Evolutionary conservation across 1,140 invertebrate genomes (phyloP).

Genomic region (Subanguina moxae): DNA sequence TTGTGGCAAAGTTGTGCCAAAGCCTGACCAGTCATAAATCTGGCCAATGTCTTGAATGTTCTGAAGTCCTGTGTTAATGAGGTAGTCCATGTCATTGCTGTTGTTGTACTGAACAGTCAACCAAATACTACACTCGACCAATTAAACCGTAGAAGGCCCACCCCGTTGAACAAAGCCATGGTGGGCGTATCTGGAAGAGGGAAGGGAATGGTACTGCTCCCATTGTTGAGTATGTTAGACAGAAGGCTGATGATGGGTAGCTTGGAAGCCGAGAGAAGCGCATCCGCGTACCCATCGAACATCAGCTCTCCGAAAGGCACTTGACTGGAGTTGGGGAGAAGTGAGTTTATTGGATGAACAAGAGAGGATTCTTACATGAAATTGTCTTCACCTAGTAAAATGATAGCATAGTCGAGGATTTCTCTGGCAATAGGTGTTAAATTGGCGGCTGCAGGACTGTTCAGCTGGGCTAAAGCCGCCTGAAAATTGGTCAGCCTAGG

Average conservation of each 20-base stretch:
- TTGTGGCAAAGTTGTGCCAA: neutral
- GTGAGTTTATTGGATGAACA: neutral
- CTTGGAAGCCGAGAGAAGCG: slow-evolving; percentile 7
- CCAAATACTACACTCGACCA: neutral
- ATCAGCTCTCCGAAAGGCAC: slow-evolving; percentile 22
- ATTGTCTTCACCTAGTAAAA: slow-evolving; percentile 2
- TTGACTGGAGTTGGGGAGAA: neutral
- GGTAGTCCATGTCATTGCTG: slow-evolving; percentile 25
- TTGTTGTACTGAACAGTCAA: slow-evolving; percentile 19
- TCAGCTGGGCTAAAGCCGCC: neutral
- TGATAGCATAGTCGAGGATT: neutral
- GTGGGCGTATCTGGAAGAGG: slow-evolving; percentile 15
- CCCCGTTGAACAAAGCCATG: slow-evolving; percentile 23
- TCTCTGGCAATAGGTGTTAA: neutral
- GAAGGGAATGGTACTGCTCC: slow-evolving; percentile 20
- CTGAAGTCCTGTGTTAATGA: slow-evolving; percentile 20
- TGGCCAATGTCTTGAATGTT: slow-evolving; percentile 17
- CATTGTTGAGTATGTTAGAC: slow-evolving; percentile 13
- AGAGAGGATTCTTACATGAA: neutral
- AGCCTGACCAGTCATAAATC: slow-evolving; percentile 1
- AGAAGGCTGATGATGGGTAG: neutral
- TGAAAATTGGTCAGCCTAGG: neutral
- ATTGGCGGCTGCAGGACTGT: neutral
- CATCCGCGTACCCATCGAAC: slow-evolving; percentile 26
- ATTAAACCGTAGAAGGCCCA: no score